Base-by-base conservation (phyloP, 2,888 invertebrate species). In the Zootermopsis nevadensis region DNA sequence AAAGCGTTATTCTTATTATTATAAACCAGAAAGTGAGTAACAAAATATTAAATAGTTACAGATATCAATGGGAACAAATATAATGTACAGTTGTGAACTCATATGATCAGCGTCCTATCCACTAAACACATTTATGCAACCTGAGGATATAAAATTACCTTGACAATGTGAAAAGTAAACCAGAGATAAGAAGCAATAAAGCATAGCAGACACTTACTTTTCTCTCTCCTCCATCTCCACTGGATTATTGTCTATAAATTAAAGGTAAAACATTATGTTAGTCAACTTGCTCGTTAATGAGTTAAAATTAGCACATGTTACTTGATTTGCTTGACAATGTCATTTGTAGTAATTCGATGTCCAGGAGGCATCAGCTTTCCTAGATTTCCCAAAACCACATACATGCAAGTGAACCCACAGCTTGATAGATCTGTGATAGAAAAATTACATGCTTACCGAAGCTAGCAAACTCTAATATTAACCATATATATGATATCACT, bases 171-270 rank as follows among this genome's bases (percentile, higher is more conserved):
- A 4, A 60, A n/a, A 60, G 30, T 12, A 66, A 81, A 69, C 30
- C 35, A 66, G 38, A 48, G 48, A 30, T 53, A 48, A 69, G 31
- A 69, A 81, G 53, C 81, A 81, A 81, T 38, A 48, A 48, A 42
- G 35, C 31, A 67, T 72, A 48, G 8, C 19, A 53, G 72, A 76
- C 84, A 95, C 95, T 95, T 94, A 95, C 95, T 95, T 95, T 91
- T 95, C 95, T 89, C 95, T 92, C 90, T 95, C 95, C 90, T 95
- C 95, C 93, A 95, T 91, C 89, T 95, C 94, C 90, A 95, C 93
- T 86, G 94, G 94, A 90, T 93, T 95, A 93, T 94, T 95, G 92
- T 94, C 95, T 95, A 92, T 90, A 88, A 89, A 90, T 89, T 90
- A 90, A 90, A 88, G 89, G 88, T 89, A 90, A 89, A 88, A 89